These are phyloP conservation scores for Caenorhabditis angaria DNA, from an alignment of 2,888 invertebrate species.

Conservation along the genomic window DNA sequence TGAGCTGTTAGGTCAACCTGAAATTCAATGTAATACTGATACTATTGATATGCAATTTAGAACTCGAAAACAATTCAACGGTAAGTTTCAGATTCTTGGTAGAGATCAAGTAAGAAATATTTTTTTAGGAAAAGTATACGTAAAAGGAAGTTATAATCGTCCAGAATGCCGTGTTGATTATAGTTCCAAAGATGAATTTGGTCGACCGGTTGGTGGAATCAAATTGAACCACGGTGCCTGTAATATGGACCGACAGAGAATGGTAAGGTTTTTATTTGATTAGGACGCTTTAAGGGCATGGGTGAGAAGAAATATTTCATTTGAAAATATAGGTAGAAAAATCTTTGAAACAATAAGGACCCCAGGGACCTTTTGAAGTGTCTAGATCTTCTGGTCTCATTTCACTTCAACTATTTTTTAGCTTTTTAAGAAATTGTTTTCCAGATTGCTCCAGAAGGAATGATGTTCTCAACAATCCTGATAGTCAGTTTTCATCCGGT, in stretches of 20 bases:
- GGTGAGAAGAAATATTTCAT: too few relatives aligned
- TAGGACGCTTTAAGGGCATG: too few relatives aligned
- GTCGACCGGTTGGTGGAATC: slow-evolving; percentile 67
- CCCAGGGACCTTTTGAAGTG: too few relatives aligned
- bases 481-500: slow-evolving; percentile 72
- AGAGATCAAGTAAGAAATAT: not conserved
- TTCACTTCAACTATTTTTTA: not conserved
- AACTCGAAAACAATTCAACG: slow-evolving; percentile 65
- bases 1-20: slow-evolving; percentile 64
- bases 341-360: too few relatives aligned
- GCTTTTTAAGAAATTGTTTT: slow-evolving; percentile 15
- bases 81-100: slow-evolving; percentile 13
- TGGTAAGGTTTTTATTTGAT: slow-evolving; percentile 58
- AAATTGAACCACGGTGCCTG: slow-evolving; percentile 70
- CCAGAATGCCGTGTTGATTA: slow-evolving; percentile 67
- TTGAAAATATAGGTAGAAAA: too few relatives aligned
- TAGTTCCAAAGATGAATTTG: slow-evolving; percentile 51
- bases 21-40: slow-evolving; percentile 68
- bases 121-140: slow-evolving; percentile 70
- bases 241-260: slow-evolving; percentile 72
- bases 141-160: slow-evolving; percentile 71
- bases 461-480: slow-evolving; percentile 72
- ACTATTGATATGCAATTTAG: slow-evolving; percentile 70
- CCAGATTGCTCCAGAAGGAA: slow-evolving; percentile 68
- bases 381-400: too few relatives aligned